Evolutionary conservation across 92 coral and sea anemone genomes (phyloP).

Genomic region (Virgularia gustaviana): DNA sequence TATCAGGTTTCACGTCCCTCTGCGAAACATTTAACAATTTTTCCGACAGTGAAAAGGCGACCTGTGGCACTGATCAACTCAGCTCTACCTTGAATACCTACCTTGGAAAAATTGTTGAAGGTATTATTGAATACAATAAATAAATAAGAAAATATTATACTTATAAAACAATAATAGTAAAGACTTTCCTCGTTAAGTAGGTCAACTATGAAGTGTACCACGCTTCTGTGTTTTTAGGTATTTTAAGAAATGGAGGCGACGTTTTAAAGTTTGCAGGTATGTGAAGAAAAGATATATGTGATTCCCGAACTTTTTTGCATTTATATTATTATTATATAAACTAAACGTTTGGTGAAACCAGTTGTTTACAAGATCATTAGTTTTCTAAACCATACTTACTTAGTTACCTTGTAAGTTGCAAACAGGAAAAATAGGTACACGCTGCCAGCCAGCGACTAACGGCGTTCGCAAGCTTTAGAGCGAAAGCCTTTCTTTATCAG

Average conservation of each 20-base stretch:
- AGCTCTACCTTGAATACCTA: constrained; percentile 84
- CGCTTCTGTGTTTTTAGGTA: constrained; percentile 51
- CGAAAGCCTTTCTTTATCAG: too few relatives aligned
- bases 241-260: constrained; percentile 91
- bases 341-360: too few relatives aligned
- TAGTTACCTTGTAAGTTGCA: too few relatives aligned
- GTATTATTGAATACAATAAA: constrained; percentile 46
- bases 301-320: neutral
- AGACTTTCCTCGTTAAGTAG: neutral
- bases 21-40: constrained; percentile 78
- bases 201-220: neutral
- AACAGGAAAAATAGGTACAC: too few relatives aligned
- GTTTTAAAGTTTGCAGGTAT: constrained; percentile 94
- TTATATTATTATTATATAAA: neutral
- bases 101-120: constrained; percentile 92
- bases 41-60: constrained; percentile 45
- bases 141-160: neutral
- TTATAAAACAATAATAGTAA: neutral
- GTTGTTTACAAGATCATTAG: too few relatives aligned
- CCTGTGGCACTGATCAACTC: constrained; percentile 90
- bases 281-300: too few relatives aligned
- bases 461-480: too few relatives aligned
- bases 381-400: too few relatives aligned
- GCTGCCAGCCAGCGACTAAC: too few relatives aligned
- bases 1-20: constrained; percentile 91